phyloP scores from a whole-genome alignment of 2,113 vertebrate genomes.

The Copsychus sechellarum region DNA sequence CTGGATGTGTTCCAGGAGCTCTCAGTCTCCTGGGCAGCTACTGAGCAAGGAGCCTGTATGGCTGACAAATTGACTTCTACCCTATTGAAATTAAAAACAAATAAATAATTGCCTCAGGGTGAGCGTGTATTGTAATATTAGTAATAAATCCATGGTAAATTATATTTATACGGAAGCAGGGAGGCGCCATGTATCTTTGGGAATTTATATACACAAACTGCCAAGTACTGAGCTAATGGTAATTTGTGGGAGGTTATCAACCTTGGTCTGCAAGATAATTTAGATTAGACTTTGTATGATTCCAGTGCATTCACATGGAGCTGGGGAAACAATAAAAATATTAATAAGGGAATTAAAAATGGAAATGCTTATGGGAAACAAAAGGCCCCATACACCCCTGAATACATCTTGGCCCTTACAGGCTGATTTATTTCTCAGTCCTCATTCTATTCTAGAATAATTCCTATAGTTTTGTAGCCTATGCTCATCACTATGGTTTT shows the following conservation, averaged over 20 bases:
- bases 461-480: neutral
- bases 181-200: slow-evolving; percentile 27
- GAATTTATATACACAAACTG: slow-evolving; percentile 33
- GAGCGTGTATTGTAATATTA: neutral
- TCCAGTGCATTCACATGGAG: neutral
- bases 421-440: neutral
- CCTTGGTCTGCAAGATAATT: slow-evolving; percentile 24
- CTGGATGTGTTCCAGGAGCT: neutral
- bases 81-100: slow-evolving; percentile 35
- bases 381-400: neutral
- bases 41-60: neutral
- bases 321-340: neutral
- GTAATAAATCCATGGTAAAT: slow-evolving; percentile 41
- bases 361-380: neutral
- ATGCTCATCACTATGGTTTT: neutral
- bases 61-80: slow-evolving; percentile 30
- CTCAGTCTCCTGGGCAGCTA: neutral
- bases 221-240: slow-evolving; percentile 38
- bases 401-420: neutral
- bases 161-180: slow-evolving; percentile 24
- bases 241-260: slow-evolving; percentile 44
- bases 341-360: slow-evolving; percentile 9
- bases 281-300: neutral
- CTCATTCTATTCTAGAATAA: neutral
- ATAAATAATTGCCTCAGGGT: slow-evolving; percentile 37